Base-by-base conservation (phyloP, 2,113 vertebrate genomes). In the Mirza zaza region DNA sequence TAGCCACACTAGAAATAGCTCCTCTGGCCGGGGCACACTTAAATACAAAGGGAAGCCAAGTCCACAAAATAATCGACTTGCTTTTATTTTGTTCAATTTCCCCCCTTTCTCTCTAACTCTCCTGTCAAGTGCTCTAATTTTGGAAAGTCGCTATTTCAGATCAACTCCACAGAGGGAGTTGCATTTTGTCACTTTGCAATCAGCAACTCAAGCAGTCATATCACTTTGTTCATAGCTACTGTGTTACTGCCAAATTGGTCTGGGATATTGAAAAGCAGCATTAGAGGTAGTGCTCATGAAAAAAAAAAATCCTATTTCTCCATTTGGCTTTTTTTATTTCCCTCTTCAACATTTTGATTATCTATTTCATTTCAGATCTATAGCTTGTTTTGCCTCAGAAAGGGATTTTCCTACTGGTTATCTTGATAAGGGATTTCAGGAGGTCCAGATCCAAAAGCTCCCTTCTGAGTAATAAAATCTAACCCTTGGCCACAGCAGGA, bases 121-220 rank as follows among this genome's bases (percentile, higher is more conserved):
- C 52, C 50, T 6, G 25, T 89, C 65, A 87, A 97, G 79, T 71
- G 32, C 65, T 87, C 68, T 94, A 94, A 96, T 92, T 97, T 93
- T 95, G 83, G 90, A 90, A 97, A 91, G n/a, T 76, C 20, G 0
- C 39, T 57, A 25, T 90, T 97, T 94, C 75, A 85, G 68, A 94
- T 93, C 84, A 82, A 32, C 68, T 87, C 85, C 81, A 57, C 48
- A 34, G 86, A 97, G 93, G 63, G 34, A 45, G 45, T n/a, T 52
- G n/a, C 13, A 9, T 89, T 96, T 97, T 87, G 87, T 95, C 59
- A 87, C 86, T 95, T 92, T 77, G 87, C 83, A 95, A 96, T 95
- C 95, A 97, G 83, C 75, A 95, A 94, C 65, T 82, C 75, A 50
- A 94, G 91, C 52, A 79, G 59, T 90, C 70, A 52, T 90, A 86